Conservation (phyloP, 2,888 invertebrate genomes). For the Elmis aenea region DNA sequence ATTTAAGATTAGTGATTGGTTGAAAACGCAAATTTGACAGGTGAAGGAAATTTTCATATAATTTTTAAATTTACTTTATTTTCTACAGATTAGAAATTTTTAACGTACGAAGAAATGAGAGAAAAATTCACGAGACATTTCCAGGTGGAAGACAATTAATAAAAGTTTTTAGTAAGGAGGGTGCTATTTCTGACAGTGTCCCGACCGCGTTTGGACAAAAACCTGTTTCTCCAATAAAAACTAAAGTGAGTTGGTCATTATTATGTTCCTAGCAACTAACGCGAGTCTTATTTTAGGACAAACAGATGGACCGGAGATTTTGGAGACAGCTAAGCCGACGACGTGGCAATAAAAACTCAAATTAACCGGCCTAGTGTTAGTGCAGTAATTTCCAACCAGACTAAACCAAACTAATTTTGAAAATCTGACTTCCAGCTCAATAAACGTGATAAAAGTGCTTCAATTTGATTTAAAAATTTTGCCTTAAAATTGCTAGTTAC, state of each 20-base stretch:
- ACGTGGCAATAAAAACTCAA: constrained; percentile 43
- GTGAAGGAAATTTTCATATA: too few relatives aligned
- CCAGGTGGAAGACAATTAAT: constrained; percentile 47
- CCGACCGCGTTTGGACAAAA: constrained; percentile 45
- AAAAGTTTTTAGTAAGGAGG: constrained; percentile 41
- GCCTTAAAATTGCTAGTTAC: constrained; percentile 19
- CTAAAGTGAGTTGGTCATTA: constrained; percentile 49
- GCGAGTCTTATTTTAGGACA: constrained; percentile 59
- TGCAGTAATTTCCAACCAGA: too few relatives aligned
- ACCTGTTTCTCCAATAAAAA: constrained; percentile 54
- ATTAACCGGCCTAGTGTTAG: constrained; percentile 30
- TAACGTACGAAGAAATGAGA: constrained; percentile 46
- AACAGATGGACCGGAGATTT: constrained; percentile 70
- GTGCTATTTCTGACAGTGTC: constrained; percentile 39
- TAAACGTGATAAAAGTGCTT: constrained; percentile 34
- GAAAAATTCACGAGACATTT: constrained; percentile 46
- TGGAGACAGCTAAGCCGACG: constrained; percentile 76
- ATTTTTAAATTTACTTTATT: constrained; percentile 1
- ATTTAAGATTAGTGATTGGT: too few relatives aligned
- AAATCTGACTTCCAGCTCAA: constrained; percentile 24
- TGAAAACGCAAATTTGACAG: too few relatives aligned
- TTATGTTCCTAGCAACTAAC: constrained; percentile 49
- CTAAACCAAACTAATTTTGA: constrained; percentile 1
- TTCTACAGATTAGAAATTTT: constrained; percentile 49
- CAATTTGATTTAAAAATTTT: constrained; percentile 22